Percentiles rank a stretch among this genome's conserved stretches.
Evolutionary conservation across 2,797 vertebrate species (phyloP).

Genomic region (Gobionotothen gibberifrons): DNA sequence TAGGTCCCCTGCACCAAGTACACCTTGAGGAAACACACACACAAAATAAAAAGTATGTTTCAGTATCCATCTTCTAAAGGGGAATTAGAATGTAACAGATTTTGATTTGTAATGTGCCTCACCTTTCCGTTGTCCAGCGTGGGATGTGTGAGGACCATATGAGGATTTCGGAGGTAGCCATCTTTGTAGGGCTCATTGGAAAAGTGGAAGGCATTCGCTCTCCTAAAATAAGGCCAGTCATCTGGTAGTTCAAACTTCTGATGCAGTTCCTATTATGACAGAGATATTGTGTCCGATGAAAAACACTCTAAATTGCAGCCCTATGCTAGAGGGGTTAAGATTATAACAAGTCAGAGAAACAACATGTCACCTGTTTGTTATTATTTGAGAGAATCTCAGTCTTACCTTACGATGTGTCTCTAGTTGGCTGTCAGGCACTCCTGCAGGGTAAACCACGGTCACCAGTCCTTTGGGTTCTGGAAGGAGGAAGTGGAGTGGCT

Average conservation of each 20-base stretch:
- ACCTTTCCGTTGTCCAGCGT: constrained; percentile 88
- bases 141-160: constrained; percentile 87
- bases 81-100: neutral
- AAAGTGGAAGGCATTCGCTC: constrained; percentile 92
- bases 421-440: constrained; percentile 89
- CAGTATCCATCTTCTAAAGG: neutral
- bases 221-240: constrained; percentile 92
- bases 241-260: constrained; percentile 85
- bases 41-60: neutral
- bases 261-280: constrained; percentile 88
- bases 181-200: constrained; percentile 91
- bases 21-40: constrained; percentile 74
- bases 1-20: constrained; percentile 90
- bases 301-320: no score
- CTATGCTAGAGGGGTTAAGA: neutral
- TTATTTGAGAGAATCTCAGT: constrained; percentile 6
- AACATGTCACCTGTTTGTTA: neutral
- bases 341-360: neutral
- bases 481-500: constrained; percentile 92
- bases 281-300: constrained; percentile 11
- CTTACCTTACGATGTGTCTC: constrained; percentile 87
- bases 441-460: constrained; percentile 90
- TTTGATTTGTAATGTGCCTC: constrained; percentile 19
- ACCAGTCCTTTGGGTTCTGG: constrained; percentile 85
- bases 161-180: constrained; percentile 92